Percentiles rank a stretch among this genome's conserved stretches.
phyloP scores from a whole-genome alignment of 2,888 invertebrate genomes.

The Xestia ashworthii region DNA sequence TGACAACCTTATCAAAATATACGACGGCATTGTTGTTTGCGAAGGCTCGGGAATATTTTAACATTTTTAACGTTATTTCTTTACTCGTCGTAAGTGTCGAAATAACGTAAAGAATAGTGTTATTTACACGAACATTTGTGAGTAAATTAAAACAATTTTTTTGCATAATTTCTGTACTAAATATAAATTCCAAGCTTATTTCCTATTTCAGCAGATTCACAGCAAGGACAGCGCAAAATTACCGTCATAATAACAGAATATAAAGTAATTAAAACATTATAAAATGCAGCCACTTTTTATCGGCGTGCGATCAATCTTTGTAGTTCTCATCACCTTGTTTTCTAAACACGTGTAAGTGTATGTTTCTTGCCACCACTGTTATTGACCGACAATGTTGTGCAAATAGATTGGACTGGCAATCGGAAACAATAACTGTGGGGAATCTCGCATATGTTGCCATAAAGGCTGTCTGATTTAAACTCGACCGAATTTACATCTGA shows the following conservation, averaged over 20 bases:
- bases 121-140: not conserved
- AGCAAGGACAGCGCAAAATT: not conserved
- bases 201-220: not conserved
- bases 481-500: not conserved
- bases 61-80: not conserved
- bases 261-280: slow-evolving; percentile 4
- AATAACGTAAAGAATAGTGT: not conserved
- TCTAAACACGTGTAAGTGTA: slow-evolving; percentile 27
- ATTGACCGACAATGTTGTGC: slow-evolving; percentile 27
- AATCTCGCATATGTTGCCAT: not conserved
- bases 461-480: not conserved
- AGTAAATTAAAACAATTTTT: not conserved
- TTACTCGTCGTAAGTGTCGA: not conserved
- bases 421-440: slow-evolving; percentile 6
- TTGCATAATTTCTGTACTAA: not conserved
- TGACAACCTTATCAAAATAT: slow-evolving; percentile 38
- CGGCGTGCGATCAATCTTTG: not conserved
- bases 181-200: not conserved
- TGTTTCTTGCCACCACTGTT: slow-evolving; percentile 11
- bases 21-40: slow-evolving; percentile 17
- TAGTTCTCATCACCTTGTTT: slow-evolving; percentile 26
- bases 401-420: slow-evolving; percentile 40
- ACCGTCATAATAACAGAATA: not conserved
- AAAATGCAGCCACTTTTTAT: not conserved
- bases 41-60: not conserved